Conservation (phyloP, 2,797 vertebrate genomes). For the Chelon auratus region DNA sequence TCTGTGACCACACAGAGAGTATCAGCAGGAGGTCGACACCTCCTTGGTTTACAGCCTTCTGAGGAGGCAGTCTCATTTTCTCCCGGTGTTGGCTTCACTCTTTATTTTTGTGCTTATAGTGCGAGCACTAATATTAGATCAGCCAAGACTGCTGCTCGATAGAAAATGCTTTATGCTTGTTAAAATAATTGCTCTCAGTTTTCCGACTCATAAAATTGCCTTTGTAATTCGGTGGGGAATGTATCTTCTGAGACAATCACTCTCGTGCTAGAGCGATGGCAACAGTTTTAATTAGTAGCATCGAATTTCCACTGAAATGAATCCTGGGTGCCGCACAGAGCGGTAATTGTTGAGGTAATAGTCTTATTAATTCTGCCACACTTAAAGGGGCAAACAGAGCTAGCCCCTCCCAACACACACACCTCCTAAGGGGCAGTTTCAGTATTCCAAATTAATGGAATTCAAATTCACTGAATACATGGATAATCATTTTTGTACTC, state of each 20-base stretch:
- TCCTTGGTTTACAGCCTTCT: constrained; percentile 76
- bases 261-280: constrained; percentile 75
- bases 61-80: constrained; percentile 72
- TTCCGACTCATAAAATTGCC: constrained; percentile 83
- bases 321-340: constrained; percentile 84
- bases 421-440: constrained; percentile 87
- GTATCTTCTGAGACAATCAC: constrained; percentile 82
- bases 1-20: constrained; percentile 86
- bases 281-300: constrained; percentile 85
- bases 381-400: constrained; percentile 90
- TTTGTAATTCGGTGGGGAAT: constrained; percentile 81
- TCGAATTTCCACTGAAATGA: constrained; percentile 87
- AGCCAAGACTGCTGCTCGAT: constrained; percentile 75
- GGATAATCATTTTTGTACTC: constrained; percentile 88
- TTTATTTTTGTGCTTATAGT: constrained; percentile 76
- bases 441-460: constrained; percentile 88
- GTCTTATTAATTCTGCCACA: constrained; percentile 94
- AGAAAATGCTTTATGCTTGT: constrained; percentile 84
- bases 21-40: constrained; percentile 79
- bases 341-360: constrained; percentile 95
- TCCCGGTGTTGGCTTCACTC: constrained; percentile 60
- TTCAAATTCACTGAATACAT: constrained; percentile 89
- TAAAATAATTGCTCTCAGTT: constrained; percentile 85
- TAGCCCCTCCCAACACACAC: constrained; percentile 47
- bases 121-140: constrained; percentile 83